Percentiles rank a stretch among this genome's conserved stretches.
phyloP scores from a whole-genome alignment of 1,140 invertebrate genomes.

The Drosophila sproati region DNA sequence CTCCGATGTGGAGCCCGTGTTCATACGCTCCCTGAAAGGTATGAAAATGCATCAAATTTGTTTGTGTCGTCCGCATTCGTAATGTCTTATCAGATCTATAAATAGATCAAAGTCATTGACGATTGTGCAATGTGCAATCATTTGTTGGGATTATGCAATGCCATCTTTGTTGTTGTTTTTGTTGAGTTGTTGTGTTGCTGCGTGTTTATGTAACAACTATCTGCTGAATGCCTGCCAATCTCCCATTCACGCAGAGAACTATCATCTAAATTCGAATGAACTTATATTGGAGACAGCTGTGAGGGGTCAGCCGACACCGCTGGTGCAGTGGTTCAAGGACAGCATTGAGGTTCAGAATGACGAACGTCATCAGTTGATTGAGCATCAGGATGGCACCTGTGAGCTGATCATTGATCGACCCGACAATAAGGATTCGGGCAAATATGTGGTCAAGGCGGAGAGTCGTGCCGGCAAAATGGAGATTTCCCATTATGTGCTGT shows the following conservation, averaged over 20 bases:
- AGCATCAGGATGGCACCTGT: slow-evolving; percentile 76
- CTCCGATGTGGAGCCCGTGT: slow-evolving; percentile 77
- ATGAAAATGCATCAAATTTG: slow-evolving; percentile 34
- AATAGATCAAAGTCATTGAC: slow-evolving; percentile 38
- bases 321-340: slow-evolving; percentile 94
- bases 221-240: background rate
- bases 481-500: slow-evolving; percentile 73
- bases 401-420: slow-evolving; percentile 79
- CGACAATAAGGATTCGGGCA: slow-evolving; percentile 74
- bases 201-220: slow-evolving; percentile 44
- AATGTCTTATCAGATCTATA: slow-evolving; percentile 33
- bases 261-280: slow-evolving; percentile 81
- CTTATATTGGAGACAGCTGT: slow-evolving; percentile 85
- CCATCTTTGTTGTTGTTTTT: slow-evolving; percentile 14
- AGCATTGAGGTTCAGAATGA: slow-evolving; percentile 86
- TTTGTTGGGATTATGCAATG: slow-evolving; percentile 56
- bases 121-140: slow-evolving; percentile 58
- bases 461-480: slow-evolving; percentile 80
- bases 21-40: slow-evolving; percentile 84
- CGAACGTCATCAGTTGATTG: slow-evolving; percentile 65
- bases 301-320: slow-evolving; percentile 91
- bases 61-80: slow-evolving; percentile 6
- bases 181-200: slow-evolving; percentile 6
- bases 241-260: slow-evolving; percentile 66
- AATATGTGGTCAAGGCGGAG: slow-evolving; percentile 78